Evolutionary conservation across 2,888 invertebrate species (phyloP).

Genomic region (Eupithecia vulgata): DNA sequence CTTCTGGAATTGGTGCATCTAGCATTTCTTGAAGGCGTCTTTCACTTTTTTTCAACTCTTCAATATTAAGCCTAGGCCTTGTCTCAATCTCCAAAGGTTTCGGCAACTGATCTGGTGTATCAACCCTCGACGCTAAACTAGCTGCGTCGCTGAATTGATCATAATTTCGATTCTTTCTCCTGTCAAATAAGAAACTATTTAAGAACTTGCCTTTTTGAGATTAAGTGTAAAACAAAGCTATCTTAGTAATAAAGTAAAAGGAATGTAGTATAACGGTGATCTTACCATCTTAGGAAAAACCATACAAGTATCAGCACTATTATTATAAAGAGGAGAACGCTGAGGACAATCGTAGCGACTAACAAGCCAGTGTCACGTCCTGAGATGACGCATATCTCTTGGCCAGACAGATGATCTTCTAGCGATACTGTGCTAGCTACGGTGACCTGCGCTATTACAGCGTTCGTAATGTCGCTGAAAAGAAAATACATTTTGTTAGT

Average conservation of each 20-base stretch:
- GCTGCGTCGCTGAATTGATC: conserved; percentile 65
- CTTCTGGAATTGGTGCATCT: conserved; percentile 60
- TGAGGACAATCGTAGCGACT: conserved; percentile 71
- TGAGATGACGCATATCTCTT: conserved; percentile 57
- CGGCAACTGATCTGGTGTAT: conserved; percentile 51
- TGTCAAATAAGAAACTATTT: conserved; percentile 47
- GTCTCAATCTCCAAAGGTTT: conserved; percentile 49
- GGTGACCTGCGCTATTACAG: conserved; percentile 54
- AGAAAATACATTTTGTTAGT: conserved; percentile 23
- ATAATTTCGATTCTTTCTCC: conserved; percentile 64
- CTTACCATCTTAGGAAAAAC: conserved; percentile 74
- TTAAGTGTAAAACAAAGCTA: conserved; percentile 10
- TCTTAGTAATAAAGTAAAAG: conserved; percentile 41
- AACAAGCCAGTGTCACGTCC: conserved; percentile 70
- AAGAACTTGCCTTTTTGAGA: not conserved
- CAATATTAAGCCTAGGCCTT: conserved; percentile 68
- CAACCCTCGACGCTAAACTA: conserved; percentile 62
- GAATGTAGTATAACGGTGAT: conserved; percentile 53
- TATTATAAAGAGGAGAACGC: conserved; percentile 68
- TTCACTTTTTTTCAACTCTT: conserved; percentile 72
- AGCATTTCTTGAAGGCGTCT: conserved; percentile 71
- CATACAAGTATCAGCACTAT: conserved; percentile 63
- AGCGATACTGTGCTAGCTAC: conserved; percentile 65
- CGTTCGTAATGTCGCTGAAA: conserved; percentile 71
- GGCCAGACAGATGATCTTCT: conserved; percentile 71